phyloP scores from a whole-genome alignment of 2,888 invertebrate genomes.

The Dusona sp. region DNA sequence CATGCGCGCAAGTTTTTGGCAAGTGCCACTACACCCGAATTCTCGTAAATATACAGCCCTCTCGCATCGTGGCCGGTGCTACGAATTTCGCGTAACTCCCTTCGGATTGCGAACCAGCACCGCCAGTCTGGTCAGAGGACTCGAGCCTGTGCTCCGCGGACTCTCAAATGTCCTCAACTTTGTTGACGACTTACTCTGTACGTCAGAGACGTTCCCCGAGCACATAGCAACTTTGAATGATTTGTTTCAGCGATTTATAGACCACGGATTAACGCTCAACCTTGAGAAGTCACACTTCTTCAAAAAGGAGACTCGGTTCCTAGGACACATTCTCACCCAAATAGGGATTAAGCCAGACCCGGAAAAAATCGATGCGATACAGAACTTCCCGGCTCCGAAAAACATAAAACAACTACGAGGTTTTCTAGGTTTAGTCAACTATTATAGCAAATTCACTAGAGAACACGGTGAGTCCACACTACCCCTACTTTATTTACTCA shows the following conservation, averaged over 20 bases:
- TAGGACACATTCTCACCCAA: slow-evolving; percentile 70
- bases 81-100: slow-evolving; percentile 54
- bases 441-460: slow-evolving; percentile 37
- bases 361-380: slow-evolving; percentile 67
- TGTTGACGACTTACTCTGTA: slow-evolving; percentile 49
- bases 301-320: slow-evolving; percentile 68
- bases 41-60: slow-evolving; percentile 61
- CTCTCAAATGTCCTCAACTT: slow-evolving; percentile 34
- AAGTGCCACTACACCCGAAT: slow-evolving; percentile 60
- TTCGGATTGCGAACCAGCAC: background rate
- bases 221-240: slow-evolving; percentile 53
- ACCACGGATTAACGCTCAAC: slow-evolving; percentile 69
- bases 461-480: background rate
- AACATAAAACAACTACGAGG: slow-evolving; percentile 68
- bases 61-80: slow-evolving; percentile 43
- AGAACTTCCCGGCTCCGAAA: slow-evolving; percentile 68
- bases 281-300: slow-evolving; percentile 71
- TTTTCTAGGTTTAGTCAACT: slow-evolving; percentile 70
- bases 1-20: slow-evolving; percentile 70
- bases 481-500: slow-evolving; percentile 45
- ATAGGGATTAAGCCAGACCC: slow-evolving; percentile 70
- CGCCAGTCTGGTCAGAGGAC: background rate
- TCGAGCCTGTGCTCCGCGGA: slow-evolving; percentile 19
- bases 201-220: slow-evolving; percentile 10
- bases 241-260: slow-evolving; percentile 54